Evolutionary conservation across 1,140 invertebrate species (phyloP).

Genomic region (Diorhabda carinulata): DNA sequence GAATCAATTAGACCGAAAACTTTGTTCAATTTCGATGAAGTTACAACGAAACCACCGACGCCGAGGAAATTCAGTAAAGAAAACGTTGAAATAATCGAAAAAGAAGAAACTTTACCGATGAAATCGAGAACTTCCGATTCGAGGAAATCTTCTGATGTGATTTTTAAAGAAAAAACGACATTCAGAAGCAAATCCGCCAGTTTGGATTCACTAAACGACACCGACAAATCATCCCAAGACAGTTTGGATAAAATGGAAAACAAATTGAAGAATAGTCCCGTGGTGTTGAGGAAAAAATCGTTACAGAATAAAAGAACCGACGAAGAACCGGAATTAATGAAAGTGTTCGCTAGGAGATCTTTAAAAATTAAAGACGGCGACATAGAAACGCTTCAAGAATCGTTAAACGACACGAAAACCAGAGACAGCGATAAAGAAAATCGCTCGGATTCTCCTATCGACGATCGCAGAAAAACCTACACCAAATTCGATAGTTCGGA

Average conservation of each 20-base stretch:
- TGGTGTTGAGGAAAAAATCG: conserved; percentile 55
- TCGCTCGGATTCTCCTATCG: conserved; percentile 48
- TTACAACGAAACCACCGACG: conserved; percentile 6
- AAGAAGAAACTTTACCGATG: conserved; percentile 37
- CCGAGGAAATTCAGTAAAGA: conserved; percentile 51
- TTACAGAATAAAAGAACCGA: conserved; percentile 51
- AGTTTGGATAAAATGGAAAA: conserved; percentile 36
- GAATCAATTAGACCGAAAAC: conserved; percentile 31
- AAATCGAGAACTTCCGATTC: conserved; percentile 27
- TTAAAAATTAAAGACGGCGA: conserved; percentile 69
- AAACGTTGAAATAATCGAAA: conserved; percentile 51
- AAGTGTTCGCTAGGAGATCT: conserved; percentile 73
- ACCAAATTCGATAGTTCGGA: conserved; percentile 37
- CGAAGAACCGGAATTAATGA: conserved; percentile 72
- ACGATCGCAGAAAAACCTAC: conserved; percentile 44
- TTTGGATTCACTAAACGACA: conserved; percentile 39
- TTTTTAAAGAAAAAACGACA: conserved; percentile 20
- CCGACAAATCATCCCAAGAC: conserved; percentile 33
- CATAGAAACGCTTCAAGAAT: conserved; percentile 50
- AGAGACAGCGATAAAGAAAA: conserved; percentile 50
- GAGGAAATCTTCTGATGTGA: conserved; percentile 28
- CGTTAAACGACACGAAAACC: conserved; percentile 21
- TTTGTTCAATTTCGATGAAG: conserved; percentile 26
- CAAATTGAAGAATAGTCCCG: conserved; percentile 9
- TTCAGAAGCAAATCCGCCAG: conserved; percentile 40